Evolutionary conservation across 2,113 vertebrate species (phyloP).

Genomic region (Gymnarchus niloticus): DNA sequence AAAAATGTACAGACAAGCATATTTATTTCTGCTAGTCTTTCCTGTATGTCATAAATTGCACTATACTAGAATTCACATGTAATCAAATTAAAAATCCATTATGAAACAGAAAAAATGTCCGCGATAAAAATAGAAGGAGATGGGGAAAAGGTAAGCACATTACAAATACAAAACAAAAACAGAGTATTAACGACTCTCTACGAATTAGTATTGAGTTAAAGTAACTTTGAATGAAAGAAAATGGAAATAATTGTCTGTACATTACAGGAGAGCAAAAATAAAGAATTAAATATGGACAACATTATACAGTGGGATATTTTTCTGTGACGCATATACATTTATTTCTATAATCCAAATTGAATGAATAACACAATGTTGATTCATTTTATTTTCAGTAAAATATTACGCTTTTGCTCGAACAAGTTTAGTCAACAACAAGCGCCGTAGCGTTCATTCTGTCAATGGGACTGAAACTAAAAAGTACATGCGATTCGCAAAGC

Average conservation of each 20-base stretch:
- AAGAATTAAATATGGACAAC: no score
- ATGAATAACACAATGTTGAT: not conserved
- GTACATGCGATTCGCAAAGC: not conserved
- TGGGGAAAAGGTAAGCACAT: no score
- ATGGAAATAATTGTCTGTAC: no score
- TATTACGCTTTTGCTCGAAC: not conserved
- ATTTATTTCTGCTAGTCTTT: not conserved
- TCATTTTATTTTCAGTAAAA: not conserved
- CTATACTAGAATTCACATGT: not conserved
- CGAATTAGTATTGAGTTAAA: no score
- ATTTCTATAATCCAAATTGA: not conserved
- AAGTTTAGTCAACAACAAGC: not conserved
- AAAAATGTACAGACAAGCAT: not conserved
- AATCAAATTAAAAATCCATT: not conserved
- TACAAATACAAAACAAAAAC: no score
- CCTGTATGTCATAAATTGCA: not conserved
- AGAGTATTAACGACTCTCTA: no score
- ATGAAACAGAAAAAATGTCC: no score
- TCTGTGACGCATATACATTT: not conserved
- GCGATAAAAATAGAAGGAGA: no score
- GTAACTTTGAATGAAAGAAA: no score
- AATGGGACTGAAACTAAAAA: not conserved
- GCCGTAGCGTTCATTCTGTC: not conserved
- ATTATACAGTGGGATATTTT: no score
- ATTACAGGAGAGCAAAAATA: no score